These are phyloP conservation scores for Eriosoma lanigerum DNA, from an alignment of 1,140 invertebrate species.

Conservation along the genomic window DNA sequence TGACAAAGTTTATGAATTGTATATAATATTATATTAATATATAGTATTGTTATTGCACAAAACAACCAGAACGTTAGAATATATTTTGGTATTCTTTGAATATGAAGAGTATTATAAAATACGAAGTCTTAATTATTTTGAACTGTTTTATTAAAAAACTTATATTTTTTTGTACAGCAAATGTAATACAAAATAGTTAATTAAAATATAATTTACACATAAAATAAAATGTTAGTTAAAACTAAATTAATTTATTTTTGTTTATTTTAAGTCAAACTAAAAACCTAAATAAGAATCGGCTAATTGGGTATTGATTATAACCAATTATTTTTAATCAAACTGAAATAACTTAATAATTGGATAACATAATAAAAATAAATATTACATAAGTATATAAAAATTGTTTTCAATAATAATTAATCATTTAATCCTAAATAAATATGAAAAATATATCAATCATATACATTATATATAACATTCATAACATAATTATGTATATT, in stretches of 20 bases:
- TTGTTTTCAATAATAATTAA: background rate
- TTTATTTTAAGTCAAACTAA: slow-evolving; percentile 6
- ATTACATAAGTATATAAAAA: too few species aligned
- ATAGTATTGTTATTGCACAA: background rate
- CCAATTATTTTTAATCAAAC: background rate
- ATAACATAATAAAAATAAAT: slow-evolving; percentile 3
- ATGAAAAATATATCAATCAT: background rate
- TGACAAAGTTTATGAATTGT: background rate
- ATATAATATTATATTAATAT: background rate
- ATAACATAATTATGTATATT: background rate
- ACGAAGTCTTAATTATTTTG: background rate
- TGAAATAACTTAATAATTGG: background rate
- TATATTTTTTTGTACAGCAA: slow-evolving; percentile 17
- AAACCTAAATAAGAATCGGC: background rate
- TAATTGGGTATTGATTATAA: slow-evolving; percentile 29
- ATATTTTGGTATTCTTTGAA: slow-evolving; percentile 13
- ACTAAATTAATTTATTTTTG: slow-evolving; percentile 1
- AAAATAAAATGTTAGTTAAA: background rate
- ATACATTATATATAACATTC: background rate
- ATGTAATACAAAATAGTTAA: slow-evolving; percentile 15
- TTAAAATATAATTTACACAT: slow-evolving; percentile 14
- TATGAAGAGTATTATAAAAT: background rate
- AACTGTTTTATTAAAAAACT: slow-evolving; percentile 5
- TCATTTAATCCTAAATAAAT: slow-evolving; percentile 17
- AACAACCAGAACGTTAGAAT: slow-evolving; percentile 15